Conservation (phyloP, 1,140 invertebrate species). For the Drosophila sp. region DNA sequence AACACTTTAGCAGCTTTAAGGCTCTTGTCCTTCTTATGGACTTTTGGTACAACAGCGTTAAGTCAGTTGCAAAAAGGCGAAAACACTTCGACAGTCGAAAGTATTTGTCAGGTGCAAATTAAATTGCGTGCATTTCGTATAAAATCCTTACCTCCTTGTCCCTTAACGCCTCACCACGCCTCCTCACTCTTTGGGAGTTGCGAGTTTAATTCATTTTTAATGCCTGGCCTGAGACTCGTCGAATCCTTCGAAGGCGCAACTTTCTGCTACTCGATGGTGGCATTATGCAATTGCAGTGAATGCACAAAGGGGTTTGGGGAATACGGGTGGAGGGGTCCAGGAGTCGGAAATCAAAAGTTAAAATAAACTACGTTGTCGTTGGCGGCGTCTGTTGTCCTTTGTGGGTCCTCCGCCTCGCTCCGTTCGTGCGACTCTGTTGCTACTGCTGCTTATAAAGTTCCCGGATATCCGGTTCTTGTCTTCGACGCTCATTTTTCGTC, state of each 20-base stretch:
- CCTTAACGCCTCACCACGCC: not conserved
- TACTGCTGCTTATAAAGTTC: constrained; percentile 73
- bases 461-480: constrained; percentile 81
- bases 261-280: constrained; percentile 56
- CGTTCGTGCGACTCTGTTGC: constrained; percentile 19
- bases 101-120: constrained; percentile 31
- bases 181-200: constrained; percentile 16
- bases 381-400: constrained; percentile 55
- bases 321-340: not conserved
- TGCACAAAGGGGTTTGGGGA: not conserved
- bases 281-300: constrained; percentile 51
- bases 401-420: constrained; percentile 28
- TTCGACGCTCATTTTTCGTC: constrained; percentile 77
- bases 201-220: constrained; percentile 74
- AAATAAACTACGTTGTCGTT: constrained; percentile 71
- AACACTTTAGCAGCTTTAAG: not conserved
- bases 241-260: constrained; percentile 50
- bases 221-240: constrained; percentile 44
- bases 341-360: constrained; percentile 78
- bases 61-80: constrained; percentile 1
- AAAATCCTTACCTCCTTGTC: not conserved
- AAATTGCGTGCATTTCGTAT: constrained; percentile 31
- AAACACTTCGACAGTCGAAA: not conserved
- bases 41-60: not conserved
- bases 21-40: not conserved